Evolutionary conservation across 35 echinoderm and acorn worm genomes (phyloP), one percentile per base, ranked within the genome.

Genomic region (Acanthaster planci): DNA sequence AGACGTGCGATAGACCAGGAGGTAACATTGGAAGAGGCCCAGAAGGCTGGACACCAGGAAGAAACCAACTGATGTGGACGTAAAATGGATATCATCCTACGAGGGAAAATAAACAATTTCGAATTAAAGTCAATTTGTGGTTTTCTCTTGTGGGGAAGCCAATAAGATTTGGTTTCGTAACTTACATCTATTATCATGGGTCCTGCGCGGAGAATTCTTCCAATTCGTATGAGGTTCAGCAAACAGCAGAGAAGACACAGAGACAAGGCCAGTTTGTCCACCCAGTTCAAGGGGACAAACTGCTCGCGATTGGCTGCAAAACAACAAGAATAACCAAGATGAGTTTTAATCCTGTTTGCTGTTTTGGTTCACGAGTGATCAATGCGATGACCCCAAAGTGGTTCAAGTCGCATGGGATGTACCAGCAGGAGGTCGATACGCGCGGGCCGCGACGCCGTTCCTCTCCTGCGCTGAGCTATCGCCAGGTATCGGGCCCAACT

Each of bases 131-230:
- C n/a, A n/a, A n/a, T n/a, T n/a, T n/a, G n/a, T n/a, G n/a, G n/a
- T n/a, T n/a, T n/a, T 7, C 32, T 27, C 4, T 5, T 23, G n/a
- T 4, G 32, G 8, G 4, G n/a, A 27, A 23, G 32, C 60, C 17
- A 68, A 68, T 39, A 38, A 8, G 21, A 3, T 79, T 83, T n/a
- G 40, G 3, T 15, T 23, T 60, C 21, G 15, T 60, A 21, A 86
- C 60, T 76, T 85, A 91, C 89, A 39, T 86, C 52, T 81, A 86
- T 22, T 52, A 86, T 76, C 85, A 91, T 77, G 1, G 89, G 52
- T 52, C 89, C 89, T 8, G 89, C 85, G 40, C 58, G 86, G 16
- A 91, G 36, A 36, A 91, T 86, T 40, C 83, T 50, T 52, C 76
- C 76, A 67, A 86, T 39, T 86, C 89, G 57, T 31, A 91, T 44